Conservation (phyloP, 2,888 invertebrate genomes). For the Lottia scabra region DNA sequence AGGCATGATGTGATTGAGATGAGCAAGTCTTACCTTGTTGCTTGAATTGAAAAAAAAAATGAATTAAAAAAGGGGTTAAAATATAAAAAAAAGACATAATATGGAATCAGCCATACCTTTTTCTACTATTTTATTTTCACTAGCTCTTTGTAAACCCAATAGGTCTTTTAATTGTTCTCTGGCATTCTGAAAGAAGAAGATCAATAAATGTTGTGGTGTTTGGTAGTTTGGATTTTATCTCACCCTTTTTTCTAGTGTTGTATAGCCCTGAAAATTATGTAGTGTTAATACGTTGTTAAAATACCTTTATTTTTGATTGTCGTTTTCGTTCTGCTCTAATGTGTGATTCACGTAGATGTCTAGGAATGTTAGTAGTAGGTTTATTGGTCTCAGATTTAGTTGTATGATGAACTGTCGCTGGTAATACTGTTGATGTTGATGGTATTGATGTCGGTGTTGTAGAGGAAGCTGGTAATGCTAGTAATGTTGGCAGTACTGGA, state of each 20-base stretch:
- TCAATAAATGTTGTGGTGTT: no score
- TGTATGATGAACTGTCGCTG: no score
- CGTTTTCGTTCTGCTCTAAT: slow-evolving; percentile 1
- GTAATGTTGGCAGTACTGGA: no score
- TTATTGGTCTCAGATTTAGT: neutral
- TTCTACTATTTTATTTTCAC: slow-evolving; percentile 6
- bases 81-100: neutral
- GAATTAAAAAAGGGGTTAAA: neutral
- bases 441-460: no score
- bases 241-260: no score
- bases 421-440: no score
- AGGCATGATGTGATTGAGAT: neutral
- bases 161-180: neutral
- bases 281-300: neutral
- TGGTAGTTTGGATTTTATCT: no score
- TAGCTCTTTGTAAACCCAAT: neutral
- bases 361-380: neutral
- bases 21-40: neutral
- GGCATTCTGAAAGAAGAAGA: neutral
- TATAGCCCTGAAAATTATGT: no score
- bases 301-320: slow-evolving; percentile 1
- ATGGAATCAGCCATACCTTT: neutral
- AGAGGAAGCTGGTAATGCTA: no score
- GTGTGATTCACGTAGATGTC: neutral
- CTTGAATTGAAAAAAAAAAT: neutral